Evolutionary conservation across 2,888 invertebrate genomes (phyloP), one percentile per base, ranked within the genome.

Genomic region (Xiphydria camelus): DNA sequence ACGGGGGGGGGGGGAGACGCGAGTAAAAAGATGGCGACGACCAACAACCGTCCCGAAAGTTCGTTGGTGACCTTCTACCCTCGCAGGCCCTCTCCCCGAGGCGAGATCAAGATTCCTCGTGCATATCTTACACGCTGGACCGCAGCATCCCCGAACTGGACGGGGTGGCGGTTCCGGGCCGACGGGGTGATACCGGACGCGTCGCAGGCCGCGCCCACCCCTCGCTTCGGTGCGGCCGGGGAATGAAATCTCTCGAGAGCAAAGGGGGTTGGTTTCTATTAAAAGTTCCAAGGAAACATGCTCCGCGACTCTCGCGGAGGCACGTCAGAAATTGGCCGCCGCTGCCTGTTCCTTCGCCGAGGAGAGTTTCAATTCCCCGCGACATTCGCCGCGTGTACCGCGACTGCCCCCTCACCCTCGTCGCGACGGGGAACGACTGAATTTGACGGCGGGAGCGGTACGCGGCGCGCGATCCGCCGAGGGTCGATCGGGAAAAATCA

Each of bases 71-170:
- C 57, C 59, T 41, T 49, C 45, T 51, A 51, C 46, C 52, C 52
- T 23, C 31, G 31, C 15, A 15, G 38, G n/a, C n/a, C n/a, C n/a
- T n/a, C n/a, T 22, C 37, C 47, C 34, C 20, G 41, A 29, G 41
- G 40, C 25, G 46, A 50, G 43, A 47, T 45, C 45, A 41, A 39
- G 52, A 57, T 54, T 53, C 52, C 51, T 48, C 52, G n/a, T 57
- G 59, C 51, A 59, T 57, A 57, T 51, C 48, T 52, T 53, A 57
- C 45, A 50, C 20, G 51, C 51, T 53, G 53, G 53, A 53, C 51
- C 53, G 23, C 53, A 53, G 53, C 51, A 53, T 53, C 53, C 45
- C 46, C 47, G 46, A 57, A 67, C 67, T 62, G 61, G 65, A 59
- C 57, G 47, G 65, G 64, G 62, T 62, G 48, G 63, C 56, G 51